Evolutionary conservation across 1,140 invertebrate species (phyloP), one percentile per base, ranked within the genome.

Genomic region (Pemphigus obesinymphae): DNA sequence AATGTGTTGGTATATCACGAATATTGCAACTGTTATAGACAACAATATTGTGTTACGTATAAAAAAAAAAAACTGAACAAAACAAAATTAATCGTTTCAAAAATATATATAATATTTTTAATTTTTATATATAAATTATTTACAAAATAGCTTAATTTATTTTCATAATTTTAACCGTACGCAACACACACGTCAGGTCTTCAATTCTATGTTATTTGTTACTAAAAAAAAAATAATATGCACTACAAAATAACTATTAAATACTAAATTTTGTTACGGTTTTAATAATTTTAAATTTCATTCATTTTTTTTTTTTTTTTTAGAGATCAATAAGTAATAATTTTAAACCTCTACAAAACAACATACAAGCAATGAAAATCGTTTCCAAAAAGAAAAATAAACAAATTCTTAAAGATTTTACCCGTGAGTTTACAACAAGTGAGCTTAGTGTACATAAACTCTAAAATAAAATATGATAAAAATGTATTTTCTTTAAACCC

Each of bases 371-470:
- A 43, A 80, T 45, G 76, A 80, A 76, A 76, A 73, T 72, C 29
- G 53, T 78, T 78, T 61, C 29, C 15, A 63, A 63, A 63, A 63
- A 80, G 20, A 55, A 80, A 80, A 78, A 61, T 7, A 80, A 80
- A 80, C 76, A 80, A 45, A 29, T 55, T 80, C 34, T 80, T 80
- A 63, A 80, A 80, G 26, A 40, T 63, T 61, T 80, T 63, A 63
- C 76, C 76, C 76, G 76, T 80, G 76, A 45, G 53, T 80, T 63
- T 80, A 80, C 76, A 80, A 80, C 76, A 80, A 80, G 76, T 80
- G 76, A 80, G 55, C 76, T 80, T 61, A 80, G 15, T 58, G 37
- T 61, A 80, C 26, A 43, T 80, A 80, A 80, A 80, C 76, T 80
- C 76, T 80, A 61, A 78, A 70, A 78, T 80, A 80, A 80, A 80